Percentiles rank a stretch among this genome's conserved stretches.
Conservation (phyloP, 1,140 invertebrate species). For the Copidosoma floridanum region DNA sequence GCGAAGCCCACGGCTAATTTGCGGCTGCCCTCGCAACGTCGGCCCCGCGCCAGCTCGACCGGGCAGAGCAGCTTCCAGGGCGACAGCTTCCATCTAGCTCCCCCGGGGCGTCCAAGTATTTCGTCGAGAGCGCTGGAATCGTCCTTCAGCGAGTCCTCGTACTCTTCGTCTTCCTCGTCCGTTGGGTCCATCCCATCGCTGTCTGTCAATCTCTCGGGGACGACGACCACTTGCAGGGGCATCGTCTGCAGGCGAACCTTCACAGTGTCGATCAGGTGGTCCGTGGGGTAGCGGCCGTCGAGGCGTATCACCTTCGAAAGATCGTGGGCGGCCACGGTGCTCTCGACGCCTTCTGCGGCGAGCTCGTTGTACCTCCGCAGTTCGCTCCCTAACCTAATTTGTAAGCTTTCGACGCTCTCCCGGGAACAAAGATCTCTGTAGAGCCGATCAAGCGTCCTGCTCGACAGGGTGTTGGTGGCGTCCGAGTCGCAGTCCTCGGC, state of each 20-base stretch:
- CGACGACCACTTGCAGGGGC: constrained; percentile 48
- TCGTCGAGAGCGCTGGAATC: constrained; percentile 32
- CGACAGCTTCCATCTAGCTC: constrained; percentile 50
- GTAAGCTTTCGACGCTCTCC: background rate
- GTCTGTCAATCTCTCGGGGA: constrained; percentile 37
- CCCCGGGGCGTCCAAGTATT: constrained; percentile 32
- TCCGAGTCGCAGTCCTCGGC: background rate
- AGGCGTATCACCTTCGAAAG: constrained; percentile 58
- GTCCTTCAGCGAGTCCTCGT: constrained; percentile 19
- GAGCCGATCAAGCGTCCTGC: background rate
- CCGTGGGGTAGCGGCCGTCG: constrained; percentile 54
- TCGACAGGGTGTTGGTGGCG: background rate
- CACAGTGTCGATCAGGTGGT: constrained; percentile 54
- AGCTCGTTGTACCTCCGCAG: constrained; percentile 34
- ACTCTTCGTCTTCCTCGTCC: constrained; percentile 15
- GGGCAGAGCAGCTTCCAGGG: constrained; percentile 62
- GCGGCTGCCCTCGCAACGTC: constrained; percentile 47
- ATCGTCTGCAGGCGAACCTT: constrained; percentile 49
- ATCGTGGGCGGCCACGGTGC: constrained; percentile 54
- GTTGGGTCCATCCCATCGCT: background rate
- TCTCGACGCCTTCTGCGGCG: constrained; percentile 52
- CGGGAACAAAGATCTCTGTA: background rate
- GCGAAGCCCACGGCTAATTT: constrained; percentile 60
- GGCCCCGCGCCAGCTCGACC: constrained; percentile 58
- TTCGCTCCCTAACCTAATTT: background rate